A percentile compares a stretch with the other conserved stretches of the same genome.
These are phyloP conservation scores for Philopotamus ludificatus DNA, from an alignment of 1,140 invertebrate species.

Conservation along the genomic window DNA sequence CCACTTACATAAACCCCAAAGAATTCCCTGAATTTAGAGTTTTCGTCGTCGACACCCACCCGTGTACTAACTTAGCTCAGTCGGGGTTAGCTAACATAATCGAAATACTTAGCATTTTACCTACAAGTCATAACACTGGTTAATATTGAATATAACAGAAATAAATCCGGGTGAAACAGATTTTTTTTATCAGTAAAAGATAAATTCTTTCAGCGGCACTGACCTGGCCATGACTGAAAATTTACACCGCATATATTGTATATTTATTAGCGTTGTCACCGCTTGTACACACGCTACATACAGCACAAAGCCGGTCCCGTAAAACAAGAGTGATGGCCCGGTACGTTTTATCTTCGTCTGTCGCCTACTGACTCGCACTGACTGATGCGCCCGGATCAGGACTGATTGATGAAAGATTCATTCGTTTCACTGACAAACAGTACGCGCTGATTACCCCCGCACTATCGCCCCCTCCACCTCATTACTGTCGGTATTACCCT, in stretches of 20 bases:
- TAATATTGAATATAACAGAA: too few relatives aligned
- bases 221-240: too few relatives aligned
- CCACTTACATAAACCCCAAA: too few relatives aligned
- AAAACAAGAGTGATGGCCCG: not conserved
- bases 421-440: constrained; percentile 32
- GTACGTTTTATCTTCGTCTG: constrained; percentile 10
- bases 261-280: not conserved
- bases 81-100: too few relatives aligned
- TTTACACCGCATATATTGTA: not conserved
- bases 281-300: not conserved
- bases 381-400: constrained; percentile 14
- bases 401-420: constrained; percentile 38
- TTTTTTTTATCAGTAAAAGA: too few relatives aligned
- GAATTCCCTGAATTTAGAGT: too few relatives aligned
- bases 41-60: too few relatives aligned
- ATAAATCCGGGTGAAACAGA: too few relatives aligned
- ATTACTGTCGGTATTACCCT: not conserved
- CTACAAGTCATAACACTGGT: too few relatives aligned
- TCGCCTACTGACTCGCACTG: not conserved
- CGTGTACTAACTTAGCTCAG: too few relatives aligned
- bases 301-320: not conserved
- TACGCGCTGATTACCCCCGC: constrained; percentile 4
- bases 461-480: not conserved
- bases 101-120: too few relatives aligned
- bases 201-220: too few relatives aligned